Evolutionary conservation across 2,797 vertebrate species (phyloP), one percentile per base, ranked within the genome.

Genomic region (Moxostoma hubbsi): DNA sequence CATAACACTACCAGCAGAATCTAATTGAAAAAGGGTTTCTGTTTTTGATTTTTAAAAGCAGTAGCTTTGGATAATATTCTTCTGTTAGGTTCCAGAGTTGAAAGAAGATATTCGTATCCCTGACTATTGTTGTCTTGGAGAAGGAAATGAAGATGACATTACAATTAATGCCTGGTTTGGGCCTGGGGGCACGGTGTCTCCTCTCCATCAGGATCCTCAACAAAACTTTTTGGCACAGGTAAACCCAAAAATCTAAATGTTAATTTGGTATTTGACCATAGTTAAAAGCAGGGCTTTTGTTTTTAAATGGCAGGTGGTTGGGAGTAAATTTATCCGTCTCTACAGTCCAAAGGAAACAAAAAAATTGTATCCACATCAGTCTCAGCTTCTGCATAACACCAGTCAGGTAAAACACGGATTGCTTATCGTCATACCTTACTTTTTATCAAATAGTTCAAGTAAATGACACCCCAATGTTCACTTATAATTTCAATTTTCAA

Each of bases 91-190:
- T 83, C 96, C 96, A 0, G 96, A 98, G 87, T 84, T 99, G 84
- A 98, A 95, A 88, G 92, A 92, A 64, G 98, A 99, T 86, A 98
- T 99, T 84, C 43, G 94, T 76, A 91, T 97, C 78, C 98, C 98
- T 0, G 98, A 99, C 89, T 99, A 99, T 85, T 99, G 98, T 90
- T 98, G 96, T 83, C 92, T 99, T 4, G 97, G 98, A 0, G 86
- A 96, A 6, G 94, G 91, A 7, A 96, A 98, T 6, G 97, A 99
- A 73, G 98, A 99, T 0, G 85, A 96, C 66, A 98, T 99, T 54
- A 98, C 97, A 6, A 92, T 98, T 2, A 99, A 99, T 0, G 98
- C 97, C 5, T 99, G 97, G 98, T 97, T 98, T 68, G 98, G 98
- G 10, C 98, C 98, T 8, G 84, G 83, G 47, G 97, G 96, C 24